Evolutionary conservation across 2,797 vertebrate genomes (phyloP), one percentile per base, ranked within the genome.

Genomic region (Coregonus sp.): DNA sequence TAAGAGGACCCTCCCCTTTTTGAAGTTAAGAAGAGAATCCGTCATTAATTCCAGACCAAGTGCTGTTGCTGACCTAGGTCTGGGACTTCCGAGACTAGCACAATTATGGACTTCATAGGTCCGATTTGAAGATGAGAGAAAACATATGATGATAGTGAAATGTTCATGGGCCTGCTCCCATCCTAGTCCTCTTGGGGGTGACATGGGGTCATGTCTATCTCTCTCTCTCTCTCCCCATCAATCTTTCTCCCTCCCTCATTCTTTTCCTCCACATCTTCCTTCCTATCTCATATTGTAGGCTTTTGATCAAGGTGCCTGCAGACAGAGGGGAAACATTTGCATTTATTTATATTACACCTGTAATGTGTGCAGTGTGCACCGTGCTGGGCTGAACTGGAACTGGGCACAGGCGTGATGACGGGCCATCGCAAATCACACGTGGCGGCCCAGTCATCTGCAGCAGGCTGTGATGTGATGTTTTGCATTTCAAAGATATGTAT

Each of bases 401-500:
- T 29, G 20, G 11, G 11, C 14, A 47, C 40, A 47, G 40, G 9
- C 2, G 2, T 9, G 40, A 47, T 47, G 40, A 47, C 2, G 40
- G 40, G 2, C 40, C 40, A 47, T 47, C 9, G 40, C 40, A 47
- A 47, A 47, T 47, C 9, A 11, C 40, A 47, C 7, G 9, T 2
- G 20, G 5, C 4, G 78, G n/a, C 80, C 83, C 82, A 87, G 86
- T 89, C 87, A 87, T 87, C 82, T 84, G 70, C 68, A 77, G 78
- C 78, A 70, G 86, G 81, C 86, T 61, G 81, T 37, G 35, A 47
- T 18, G 6, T 79, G 74, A 25, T 86, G 84, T 83, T 92, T 89
- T 91, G 89, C 87, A 91, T 92, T 92, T 91, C 87, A 91, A 90
- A 90, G 86, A 82, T 74, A 54, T 78, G 75, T 86, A 83, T 78